Percentiles rank a stretch among this genome's conserved stretches.
phyloP scores from a whole-genome alignment of 2,888 invertebrate genomes.

The Pachydiplax longipennis region DNA sequence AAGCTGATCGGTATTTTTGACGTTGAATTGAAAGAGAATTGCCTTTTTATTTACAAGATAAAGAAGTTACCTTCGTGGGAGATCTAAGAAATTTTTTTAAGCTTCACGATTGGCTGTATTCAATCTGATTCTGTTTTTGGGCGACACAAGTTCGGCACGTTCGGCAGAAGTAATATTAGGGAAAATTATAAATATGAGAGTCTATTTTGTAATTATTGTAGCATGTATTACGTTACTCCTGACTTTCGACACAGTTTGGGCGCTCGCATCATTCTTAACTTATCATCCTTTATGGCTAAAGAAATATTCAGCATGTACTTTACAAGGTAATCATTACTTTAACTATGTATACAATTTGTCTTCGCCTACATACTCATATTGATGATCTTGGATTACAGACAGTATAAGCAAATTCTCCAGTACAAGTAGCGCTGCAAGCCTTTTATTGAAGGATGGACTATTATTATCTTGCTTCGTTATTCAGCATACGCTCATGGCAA shows the following conservation, averaged over 20 bases:
- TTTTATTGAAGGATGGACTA: background rate
- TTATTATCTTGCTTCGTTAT: background rate
- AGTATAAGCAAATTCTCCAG: background rate
- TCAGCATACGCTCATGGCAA: slow-evolving; percentile 11
- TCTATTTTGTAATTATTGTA: background rate
- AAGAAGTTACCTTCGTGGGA: slow-evolving; percentile 2
- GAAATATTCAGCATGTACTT: background rate
- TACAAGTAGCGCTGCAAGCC: no score
- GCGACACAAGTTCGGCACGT: background rate
- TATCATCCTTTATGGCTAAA: background rate
- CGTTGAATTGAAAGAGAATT: background rate
- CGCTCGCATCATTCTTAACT: background rate
- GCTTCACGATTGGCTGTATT: background rate
- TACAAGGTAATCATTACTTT: background rate
- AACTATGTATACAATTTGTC: background rate
- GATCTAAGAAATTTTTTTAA: background rate
- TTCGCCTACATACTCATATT: background rate
- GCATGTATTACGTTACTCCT: background rate
- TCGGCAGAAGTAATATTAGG: background rate
- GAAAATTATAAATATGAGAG: background rate
- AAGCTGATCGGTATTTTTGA: background rate
- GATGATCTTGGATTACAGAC: background rate
- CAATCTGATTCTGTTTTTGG: background rate
- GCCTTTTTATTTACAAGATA: background rate
- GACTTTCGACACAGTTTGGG: slow-evolving; percentile 27